Evolutionary conservation across 1,140 invertebrate genomes (phyloP).

Genomic region (Temnothorax nylanderi): DNA sequence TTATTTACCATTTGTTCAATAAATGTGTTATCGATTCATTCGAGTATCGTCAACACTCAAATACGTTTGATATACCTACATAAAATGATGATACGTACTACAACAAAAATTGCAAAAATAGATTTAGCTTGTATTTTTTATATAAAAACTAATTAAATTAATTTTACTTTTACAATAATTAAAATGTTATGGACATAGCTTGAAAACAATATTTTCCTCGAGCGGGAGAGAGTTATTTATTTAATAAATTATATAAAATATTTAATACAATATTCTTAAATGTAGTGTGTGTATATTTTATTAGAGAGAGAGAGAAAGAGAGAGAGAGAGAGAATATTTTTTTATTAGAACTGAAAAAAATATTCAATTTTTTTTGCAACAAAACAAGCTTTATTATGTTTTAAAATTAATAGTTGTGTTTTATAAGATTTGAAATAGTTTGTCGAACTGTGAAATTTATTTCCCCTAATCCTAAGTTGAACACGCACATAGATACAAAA

Average conservation of each 20-base stretch:
- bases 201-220: constrained; percentile 9
- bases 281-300: background rate
- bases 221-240: background rate
- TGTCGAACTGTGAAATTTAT: background rate
- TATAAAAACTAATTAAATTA: constrained; percentile 22
- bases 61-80: background rate
- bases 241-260: background rate
- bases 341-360: background rate
- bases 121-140: background rate
- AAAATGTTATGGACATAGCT: constrained; percentile 15
- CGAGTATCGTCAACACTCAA: background rate
- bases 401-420: background rate
- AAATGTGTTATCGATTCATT: constrained; percentile 7
- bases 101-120: background rate
- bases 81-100: constrained; percentile 7
- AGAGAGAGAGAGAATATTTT: background rate
- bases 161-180: constrained; percentile 25
- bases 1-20: constrained; percentile 34
- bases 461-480: background rate
- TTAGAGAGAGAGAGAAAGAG: too few relatives aligned
- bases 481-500: background rate
- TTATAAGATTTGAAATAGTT: background rate
- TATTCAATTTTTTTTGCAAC: background rate
- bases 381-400: background rate
- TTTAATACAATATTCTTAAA: constrained; percentile 11